Evolutionary conservation across 2,797 vertebrate species (phyloP), one percentile per base, ranked within the genome.

Genomic region (Malurus leucopterus): DNA sequence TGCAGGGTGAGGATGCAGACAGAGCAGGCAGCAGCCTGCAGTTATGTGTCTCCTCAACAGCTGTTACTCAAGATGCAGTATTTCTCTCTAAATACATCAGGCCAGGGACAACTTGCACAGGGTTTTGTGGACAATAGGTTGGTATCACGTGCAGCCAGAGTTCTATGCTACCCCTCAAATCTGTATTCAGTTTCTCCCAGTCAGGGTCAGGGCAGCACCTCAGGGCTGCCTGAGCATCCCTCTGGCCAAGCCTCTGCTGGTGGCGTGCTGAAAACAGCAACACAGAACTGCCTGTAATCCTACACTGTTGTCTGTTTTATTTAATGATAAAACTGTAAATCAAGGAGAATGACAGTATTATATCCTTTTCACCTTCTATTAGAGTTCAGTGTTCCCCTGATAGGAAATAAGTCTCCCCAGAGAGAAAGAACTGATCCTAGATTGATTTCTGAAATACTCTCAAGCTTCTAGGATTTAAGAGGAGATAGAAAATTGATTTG

Each of bases 401-500:
- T 71, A 82, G 64, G 82, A 85, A 79, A 71, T 90, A 80, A 67
- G 67, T 82, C 68, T 74, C 78, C 88, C 68, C 27, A 47, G 81
- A 73, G 84, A 49, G 9, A 91, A 78, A 15, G 18, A 53, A 24
- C 38, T 76, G 58, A 84, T 79, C 71, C 47, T 79, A 79, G 74
- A 70, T 29, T 82, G 84, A 84, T 91, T 93, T 89, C 90, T 91
- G 62, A 91, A 84, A 86, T 50, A 68, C 63, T 71, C 74, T 61
- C 3, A 13, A 90, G 78, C 53, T 84, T 76, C 86, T 70, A 88
- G 68, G 72, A 91, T 82, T 90, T 91, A 88, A 76, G 71, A 72
- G 65, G 85, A 86, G 71, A 74, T 58, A 41, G 74, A 89, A 84
- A 90, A 92, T 57, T 84, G 71, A 84, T 92, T 91, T 88, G 49